phyloP scores from a whole-genome alignment of 2,113 vertebrate species.

The Pelodiscus sinensis region DNA sequence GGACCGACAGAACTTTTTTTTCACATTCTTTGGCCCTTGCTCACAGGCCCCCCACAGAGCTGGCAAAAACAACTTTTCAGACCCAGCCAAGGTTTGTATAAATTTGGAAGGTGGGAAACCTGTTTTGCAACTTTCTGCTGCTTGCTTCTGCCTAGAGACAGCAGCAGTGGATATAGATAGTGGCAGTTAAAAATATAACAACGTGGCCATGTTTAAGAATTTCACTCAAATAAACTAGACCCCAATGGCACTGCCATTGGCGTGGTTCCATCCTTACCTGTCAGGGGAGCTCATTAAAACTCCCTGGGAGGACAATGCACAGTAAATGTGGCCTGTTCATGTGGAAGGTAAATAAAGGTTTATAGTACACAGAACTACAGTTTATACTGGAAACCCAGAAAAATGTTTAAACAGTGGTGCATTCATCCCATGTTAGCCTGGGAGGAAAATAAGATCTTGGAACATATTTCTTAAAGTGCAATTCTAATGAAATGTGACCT shows the following conservation, averaged over 20 bases:
- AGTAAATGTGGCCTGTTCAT: not conserved
- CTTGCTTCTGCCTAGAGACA: constrained; percentile 53
- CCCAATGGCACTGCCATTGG: not conserved
- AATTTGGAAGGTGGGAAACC: constrained; percentile 58
- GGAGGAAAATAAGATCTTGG: not conserved
- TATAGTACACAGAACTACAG: not conserved
- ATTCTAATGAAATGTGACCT: not conserved
- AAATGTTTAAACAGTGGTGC: not conserved
- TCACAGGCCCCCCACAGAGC: constrained; percentile 44
- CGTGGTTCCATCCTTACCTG: not conserved
- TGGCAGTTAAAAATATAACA: not conserved
- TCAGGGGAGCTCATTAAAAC: not conserved
- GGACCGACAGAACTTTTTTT: constrained; percentile 59
- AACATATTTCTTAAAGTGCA: not conserved
- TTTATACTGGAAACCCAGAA: not conserved
- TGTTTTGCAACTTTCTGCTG: constrained; percentile 50
- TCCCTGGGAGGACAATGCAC: not conserved
- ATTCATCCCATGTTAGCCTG: not conserved
- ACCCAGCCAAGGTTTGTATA: constrained; percentile 58
- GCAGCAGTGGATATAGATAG: constrained; percentile 25
- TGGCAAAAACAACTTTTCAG: constrained; percentile 62
- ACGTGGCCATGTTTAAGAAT: not conserved
- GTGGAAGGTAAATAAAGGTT: not conserved
- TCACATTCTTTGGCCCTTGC: constrained; percentile 67
- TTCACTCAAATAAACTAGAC: not conserved